A percentile compares a stretch with the other conserved stretches of the same genome.
Conservation (phyloP, 2,888 invertebrate species). For the Drepanosiphum platanoidis region DNA sequence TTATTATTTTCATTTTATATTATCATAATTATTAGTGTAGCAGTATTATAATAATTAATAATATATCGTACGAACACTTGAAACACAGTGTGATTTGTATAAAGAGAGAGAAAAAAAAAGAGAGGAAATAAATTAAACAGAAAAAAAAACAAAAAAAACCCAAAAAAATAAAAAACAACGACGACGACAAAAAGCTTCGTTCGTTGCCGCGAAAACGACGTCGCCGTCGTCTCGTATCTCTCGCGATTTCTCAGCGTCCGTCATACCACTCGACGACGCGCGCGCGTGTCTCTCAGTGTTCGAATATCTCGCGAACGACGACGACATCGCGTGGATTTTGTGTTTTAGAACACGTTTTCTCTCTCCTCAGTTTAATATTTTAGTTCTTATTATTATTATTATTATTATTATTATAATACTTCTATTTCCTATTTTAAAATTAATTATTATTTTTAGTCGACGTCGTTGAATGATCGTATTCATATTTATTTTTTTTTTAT, state of each 20-base stretch:
- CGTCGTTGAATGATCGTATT: not conserved
- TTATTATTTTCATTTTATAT: not conserved
- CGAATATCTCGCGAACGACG: too few relatives aligned
- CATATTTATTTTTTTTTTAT: not conserved
- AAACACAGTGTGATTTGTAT: not conserved
- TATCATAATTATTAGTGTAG: slow-evolving; percentile 16
- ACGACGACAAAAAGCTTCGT: not conserved
- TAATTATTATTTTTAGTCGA: not conserved
- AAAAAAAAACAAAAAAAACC: not conserved
- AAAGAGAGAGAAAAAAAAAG: not conserved
- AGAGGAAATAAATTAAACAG: not conserved
- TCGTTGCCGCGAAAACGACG: too few relatives aligned
- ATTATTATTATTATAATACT: not conserved
- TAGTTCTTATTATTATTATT: not conserved
- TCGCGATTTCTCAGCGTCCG: too few relatives aligned
- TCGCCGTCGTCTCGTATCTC: too few relatives aligned
- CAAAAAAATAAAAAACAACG: not conserved
- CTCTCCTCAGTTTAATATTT: not conserved
- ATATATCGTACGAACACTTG: not conserved
- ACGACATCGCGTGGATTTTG: too few relatives aligned
- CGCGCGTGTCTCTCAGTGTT: too few relatives aligned
- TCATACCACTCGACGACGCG: too few relatives aligned
- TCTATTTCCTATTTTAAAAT: not conserved
- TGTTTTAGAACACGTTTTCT: too few relatives aligned
- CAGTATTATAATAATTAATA: slow-evolving; percentile 25